Conservation (phyloP, 1,140 invertebrate species). For the Drosophila melanogaster region DNA sequence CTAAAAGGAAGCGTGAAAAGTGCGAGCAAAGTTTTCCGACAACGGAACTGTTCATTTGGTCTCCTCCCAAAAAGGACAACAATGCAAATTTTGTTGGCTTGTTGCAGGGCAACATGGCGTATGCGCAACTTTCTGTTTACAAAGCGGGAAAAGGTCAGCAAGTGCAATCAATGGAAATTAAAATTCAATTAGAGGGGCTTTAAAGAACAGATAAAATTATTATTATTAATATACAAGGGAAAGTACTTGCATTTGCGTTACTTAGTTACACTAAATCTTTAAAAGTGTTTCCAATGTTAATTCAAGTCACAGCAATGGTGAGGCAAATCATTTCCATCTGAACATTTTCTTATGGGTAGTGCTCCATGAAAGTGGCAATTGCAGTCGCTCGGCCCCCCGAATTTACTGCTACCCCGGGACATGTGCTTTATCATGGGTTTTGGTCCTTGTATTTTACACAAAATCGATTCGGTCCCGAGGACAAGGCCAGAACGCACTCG, state of each 20-base stretch:
- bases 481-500: conserved; percentile 54
- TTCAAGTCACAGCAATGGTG: not conserved
- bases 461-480: conserved; percentile 42
- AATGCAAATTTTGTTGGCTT: conserved; percentile 61
- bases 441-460: conserved; percentile 16
- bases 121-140: conserved; percentile 62
- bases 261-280: no score
- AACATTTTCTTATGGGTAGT: not conserved
- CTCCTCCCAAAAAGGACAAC: conserved; percentile 10
- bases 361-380: not conserved
- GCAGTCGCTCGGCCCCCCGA: not conserved
- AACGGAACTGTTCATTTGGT: conserved; percentile 42
- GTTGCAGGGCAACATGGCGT: conserved; percentile 42
- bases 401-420: not conserved
- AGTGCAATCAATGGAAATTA: conserved; percentile 72
- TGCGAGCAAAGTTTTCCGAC: conserved; percentile 58
- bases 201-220: not conserved
- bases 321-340: no score
- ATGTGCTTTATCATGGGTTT: conserved; percentile 27
- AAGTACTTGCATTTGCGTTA: no score
- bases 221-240: no score
- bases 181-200: conserved; percentile 70
- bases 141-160: conserved; percentile 52
- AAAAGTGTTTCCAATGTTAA: not conserved
- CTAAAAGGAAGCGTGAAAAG: conserved; percentile 54